phyloP scores from a whole-genome alignment of 2,113 vertebrate species.

The Nothobranchius kuhntae region DNA sequence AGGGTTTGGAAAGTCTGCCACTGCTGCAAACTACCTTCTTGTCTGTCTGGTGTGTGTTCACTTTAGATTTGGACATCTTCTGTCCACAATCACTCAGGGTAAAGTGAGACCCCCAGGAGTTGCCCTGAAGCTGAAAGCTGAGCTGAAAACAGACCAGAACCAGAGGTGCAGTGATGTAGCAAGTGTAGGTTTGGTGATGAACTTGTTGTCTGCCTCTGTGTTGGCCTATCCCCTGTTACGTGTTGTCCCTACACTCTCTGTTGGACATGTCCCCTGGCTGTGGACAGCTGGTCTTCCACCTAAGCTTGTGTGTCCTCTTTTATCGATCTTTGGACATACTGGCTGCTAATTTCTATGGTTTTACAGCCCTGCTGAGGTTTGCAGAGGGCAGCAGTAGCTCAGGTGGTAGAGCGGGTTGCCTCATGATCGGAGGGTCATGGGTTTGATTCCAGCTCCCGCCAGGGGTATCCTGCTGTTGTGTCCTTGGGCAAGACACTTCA shows the following conservation, averaged over 20 bases:
- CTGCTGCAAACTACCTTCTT: conserved; percentile 82
- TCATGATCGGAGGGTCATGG: too few relatives aligned
- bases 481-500: too few relatives aligned
- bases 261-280: conserved; percentile 86
- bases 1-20: conserved; percentile 78
- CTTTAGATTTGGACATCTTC: conserved; percentile 78
- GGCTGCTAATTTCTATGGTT: conserved; percentile 82
- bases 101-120: conserved; percentile 74
- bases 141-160: conserved; percentile 13
- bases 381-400: too few relatives aligned
- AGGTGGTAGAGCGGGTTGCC: too few relatives aligned
- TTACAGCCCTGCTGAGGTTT: conserved; percentile 82
- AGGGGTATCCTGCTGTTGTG: too few relatives aligned
- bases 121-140: conserved; percentile 40
- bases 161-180: conserved; percentile 43
- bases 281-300: conserved; percentile 86
- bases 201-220: conserved; percentile 83
- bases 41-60: conserved; percentile 80
- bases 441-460: too few relatives aligned
- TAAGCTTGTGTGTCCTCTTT: conserved; percentile 78
- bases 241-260: conserved; percentile 74
- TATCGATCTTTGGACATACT: conserved; percentile 81
- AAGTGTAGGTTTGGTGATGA: conserved; percentile 77
- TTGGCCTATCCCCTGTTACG: conserved; percentile 83
- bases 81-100: conserved; percentile 71